These are phyloP conservation scores for Rhea americana DNA, from an alignment of 2,113 vertebrate species.

Conservation along the genomic window DNA sequence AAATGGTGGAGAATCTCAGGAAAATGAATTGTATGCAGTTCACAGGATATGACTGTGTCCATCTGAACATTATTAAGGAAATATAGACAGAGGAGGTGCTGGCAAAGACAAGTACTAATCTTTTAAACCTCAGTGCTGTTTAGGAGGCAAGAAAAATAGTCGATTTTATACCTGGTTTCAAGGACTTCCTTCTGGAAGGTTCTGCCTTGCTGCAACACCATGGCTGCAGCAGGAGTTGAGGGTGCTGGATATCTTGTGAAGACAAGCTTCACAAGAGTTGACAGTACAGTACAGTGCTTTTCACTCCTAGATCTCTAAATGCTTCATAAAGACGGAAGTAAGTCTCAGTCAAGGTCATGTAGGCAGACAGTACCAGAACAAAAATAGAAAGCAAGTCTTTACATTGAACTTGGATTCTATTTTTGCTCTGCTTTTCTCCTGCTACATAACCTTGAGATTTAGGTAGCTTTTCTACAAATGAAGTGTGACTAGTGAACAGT, in stretches of 20 bases:
- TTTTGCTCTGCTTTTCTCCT: not conserved
- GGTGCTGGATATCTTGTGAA: not conserved
- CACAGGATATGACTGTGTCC: not conserved
- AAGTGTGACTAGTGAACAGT: not conserved
- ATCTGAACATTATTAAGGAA: not conserved
- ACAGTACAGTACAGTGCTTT: not conserved
- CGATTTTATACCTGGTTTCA: not conserved
- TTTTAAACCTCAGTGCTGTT: not conserved
- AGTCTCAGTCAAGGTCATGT: not conserved
- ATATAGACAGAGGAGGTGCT: not conserved
- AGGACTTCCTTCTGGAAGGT: not conserved
- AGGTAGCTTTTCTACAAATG: not conserved
- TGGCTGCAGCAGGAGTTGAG: not conserved
- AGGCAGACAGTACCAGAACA: not conserved
- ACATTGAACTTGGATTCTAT: not conserved
- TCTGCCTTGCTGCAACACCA: not conserved
- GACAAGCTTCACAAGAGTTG: not conserved
- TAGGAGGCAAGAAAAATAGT: not conserved
- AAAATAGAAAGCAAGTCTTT: not conserved
- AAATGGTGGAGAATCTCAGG: not conserved
- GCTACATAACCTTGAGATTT: not conserved
- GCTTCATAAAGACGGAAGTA: not conserved
- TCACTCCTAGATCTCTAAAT: not conserved
- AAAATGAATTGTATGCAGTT: not conserved
- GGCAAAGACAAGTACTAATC: not conserved